These are phyloP conservation scores for Plumapathes pennacea DNA, from an alignment of 92 coral and sea anemone genomes.

Conservation along the genomic window DNA sequence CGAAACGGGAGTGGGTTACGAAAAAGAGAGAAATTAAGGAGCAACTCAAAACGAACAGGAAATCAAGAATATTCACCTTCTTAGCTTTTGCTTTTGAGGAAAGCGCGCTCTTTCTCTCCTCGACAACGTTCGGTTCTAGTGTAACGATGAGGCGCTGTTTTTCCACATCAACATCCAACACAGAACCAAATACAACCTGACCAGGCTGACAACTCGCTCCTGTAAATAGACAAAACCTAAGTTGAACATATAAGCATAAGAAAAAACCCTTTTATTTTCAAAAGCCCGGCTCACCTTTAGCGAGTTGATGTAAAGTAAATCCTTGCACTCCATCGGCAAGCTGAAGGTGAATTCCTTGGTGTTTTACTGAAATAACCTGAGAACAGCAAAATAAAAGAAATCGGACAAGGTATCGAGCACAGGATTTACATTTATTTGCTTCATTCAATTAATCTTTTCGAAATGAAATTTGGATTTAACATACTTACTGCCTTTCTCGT, in stretches of 20 bases:
- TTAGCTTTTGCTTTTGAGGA: slow-evolving; percentile 32
- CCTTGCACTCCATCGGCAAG: slow-evolving; percentile 77
- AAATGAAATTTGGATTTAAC: too few relatives aligned
- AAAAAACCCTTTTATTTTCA: neutral
- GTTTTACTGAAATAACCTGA: slow-evolving; percentile 67
- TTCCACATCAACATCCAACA: slow-evolving; percentile 71
- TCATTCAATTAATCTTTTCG: too few relatives aligned
- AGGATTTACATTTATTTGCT: neutral
- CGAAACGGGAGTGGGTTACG: too few relatives aligned
- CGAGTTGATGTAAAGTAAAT: slow-evolving; percentile 77
- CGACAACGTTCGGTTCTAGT: slow-evolving; percentile 61
- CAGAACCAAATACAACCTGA: slow-evolving; percentile 70
- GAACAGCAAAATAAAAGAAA: neutral
- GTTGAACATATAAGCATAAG: neutral
- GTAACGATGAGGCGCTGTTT: slow-evolving; percentile 53
- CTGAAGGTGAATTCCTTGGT: slow-evolving; percentile 67
- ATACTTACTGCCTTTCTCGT: too few relatives aligned
- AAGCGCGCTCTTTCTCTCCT: slow-evolving; percentile 32
- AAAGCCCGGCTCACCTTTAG: slow-evolving; percentile 55
- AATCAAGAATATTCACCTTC: slow-evolving; percentile 44
- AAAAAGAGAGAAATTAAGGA: neutral
- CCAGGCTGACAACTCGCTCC: slow-evolving; percentile 75
- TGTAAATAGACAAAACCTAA: slow-evolving; percentile 5
- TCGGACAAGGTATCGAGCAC: neutral
- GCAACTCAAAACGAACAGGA: neutral